Conservation (phyloP, 2,888 invertebrate genomes). For the Drosophila neonasuta region DNA sequence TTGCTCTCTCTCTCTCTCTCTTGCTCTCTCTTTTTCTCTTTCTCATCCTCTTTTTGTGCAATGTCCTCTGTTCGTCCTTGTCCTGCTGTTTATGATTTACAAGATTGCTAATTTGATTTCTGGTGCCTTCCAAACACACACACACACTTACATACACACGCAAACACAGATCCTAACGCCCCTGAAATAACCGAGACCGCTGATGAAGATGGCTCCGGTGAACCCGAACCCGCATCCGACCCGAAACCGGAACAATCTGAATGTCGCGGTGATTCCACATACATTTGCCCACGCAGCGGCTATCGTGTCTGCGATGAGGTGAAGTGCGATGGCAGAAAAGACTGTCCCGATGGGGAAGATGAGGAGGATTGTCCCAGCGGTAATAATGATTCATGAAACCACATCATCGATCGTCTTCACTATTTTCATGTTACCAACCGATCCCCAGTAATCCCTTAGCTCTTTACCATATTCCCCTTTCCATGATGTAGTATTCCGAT, state of each 20-base stretch:
- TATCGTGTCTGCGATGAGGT: constrained; percentile 77
- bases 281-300: constrained; percentile 67
- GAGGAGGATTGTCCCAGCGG: constrained; percentile 73
- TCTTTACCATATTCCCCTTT: not conserved
- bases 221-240: constrained; percentile 12
- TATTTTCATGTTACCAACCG: not conserved
- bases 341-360: constrained; percentile 81
- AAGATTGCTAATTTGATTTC: constrained; percentile 32
- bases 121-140: constrained; percentile 14
- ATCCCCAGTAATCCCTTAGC: not conserved
- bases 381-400: constrained; percentile 33
- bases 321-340: constrained; percentile 73
- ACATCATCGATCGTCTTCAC: not conserved
- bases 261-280: constrained; percentile 80
- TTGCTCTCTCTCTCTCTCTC: not conserved
- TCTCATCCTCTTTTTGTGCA: not conserved
- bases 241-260: constrained; percentile 19
- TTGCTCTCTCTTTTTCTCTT: constrained; percentile 1
- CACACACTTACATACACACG: constrained; percentile 19
- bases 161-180: constrained; percentile 27
- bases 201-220: constrained; percentile 60
- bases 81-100: constrained; percentile 16
- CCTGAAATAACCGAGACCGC: constrained; percentile 18
- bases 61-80: constrained; percentile 9
- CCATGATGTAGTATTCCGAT: no score